phyloP scores from a whole-genome alignment of 1,140 invertebrate genomes.

The Tetragnatha versicolor region DNA sequence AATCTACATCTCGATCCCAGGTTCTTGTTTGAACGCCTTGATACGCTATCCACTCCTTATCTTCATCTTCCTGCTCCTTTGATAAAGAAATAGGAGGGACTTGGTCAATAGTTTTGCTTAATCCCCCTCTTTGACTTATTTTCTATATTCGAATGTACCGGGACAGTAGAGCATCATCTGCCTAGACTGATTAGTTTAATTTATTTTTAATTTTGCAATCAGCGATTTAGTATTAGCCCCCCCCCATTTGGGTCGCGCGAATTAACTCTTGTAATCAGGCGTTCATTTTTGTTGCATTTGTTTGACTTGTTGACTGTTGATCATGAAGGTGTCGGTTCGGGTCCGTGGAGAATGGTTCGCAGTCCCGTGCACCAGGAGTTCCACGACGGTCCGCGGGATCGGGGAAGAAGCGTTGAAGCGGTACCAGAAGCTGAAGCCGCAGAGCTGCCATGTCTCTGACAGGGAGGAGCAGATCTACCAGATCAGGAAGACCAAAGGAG shows the following conservation, averaged over 20 bases:
- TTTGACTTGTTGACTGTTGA: not conserved
- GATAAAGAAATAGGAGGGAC: not conserved
- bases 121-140: not conserved
- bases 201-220: not conserved
- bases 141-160: constrained; percentile 41
- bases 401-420: constrained; percentile 69
- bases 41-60: not conserved
- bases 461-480: constrained; percentile 67
- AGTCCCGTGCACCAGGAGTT: constrained; percentile 70
- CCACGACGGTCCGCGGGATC: constrained; percentile 67
- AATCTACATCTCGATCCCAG: not conserved
- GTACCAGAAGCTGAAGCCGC: constrained; percentile 66
- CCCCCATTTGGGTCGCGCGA: not conserved
- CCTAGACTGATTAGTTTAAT: not conserved
- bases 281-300: not conserved
- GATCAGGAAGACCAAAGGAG: constrained; percentile 71
- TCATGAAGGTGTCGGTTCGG: constrained; percentile 72
- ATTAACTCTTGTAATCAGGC: not conserved
- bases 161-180: constrained; percentile 38
- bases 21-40: not conserved
- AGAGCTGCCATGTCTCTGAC: constrained; percentile 47
- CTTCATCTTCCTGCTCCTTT: not conserved
- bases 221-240: too few relatives aligned
- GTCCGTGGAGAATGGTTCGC: constrained; percentile 73
- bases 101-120: not conserved